A percentile compares a stretch with the other conserved stretches of the same genome.
Evolutionary conservation across 2,888 invertebrate species (phyloP).

Genomic region (Pyrrhia umbra): DNA sequence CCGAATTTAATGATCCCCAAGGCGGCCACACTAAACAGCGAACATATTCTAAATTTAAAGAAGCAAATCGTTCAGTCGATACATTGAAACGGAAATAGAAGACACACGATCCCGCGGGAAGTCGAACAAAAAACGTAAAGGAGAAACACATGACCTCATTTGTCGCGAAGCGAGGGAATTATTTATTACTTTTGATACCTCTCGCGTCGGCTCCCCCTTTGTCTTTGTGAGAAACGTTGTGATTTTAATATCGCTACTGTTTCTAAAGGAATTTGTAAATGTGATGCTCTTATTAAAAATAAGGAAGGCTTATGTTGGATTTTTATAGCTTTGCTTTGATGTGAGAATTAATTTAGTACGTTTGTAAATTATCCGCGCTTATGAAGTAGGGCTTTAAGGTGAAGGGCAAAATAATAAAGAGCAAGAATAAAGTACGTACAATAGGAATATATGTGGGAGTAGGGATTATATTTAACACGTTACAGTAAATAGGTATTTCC

Average conservation of each 20-base stretch:
- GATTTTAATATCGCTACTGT: conserved; percentile 80
- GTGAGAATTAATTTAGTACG: conserved; percentile 43
- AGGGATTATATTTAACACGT: not conserved
- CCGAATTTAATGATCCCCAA: conserved; percentile 86
- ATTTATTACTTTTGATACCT: conserved; percentile 89
- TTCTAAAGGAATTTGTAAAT: conserved; percentile 69
- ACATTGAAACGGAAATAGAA: conserved; percentile 89
- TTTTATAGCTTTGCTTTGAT: conserved; percentile 52
- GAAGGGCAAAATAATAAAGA: conserved; percentile 22
- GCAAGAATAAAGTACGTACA: not conserved
- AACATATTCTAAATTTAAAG: conserved; percentile 88
- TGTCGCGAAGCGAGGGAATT: conserved; percentile 87
- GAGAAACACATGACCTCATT: conserved; percentile 90
- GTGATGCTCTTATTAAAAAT: conserved; percentile 54
- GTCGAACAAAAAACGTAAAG: conserved; percentile 86
- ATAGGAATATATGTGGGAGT: not conserved
- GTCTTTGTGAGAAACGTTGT: conserved; percentile 76
- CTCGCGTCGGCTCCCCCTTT: conserved; percentile 81
- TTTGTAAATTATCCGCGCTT: conserved; percentile 24
- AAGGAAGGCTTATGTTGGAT: conserved; percentile 48
- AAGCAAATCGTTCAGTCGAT: conserved; percentile 88
- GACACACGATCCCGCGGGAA: conserved; percentile 90
- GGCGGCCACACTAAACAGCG: conserved; percentile 87
- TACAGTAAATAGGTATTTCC: not conserved
- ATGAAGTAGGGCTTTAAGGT: conserved; percentile 39